Conservation (phyloP, 2,113 vertebrate species). For the Psilopogon haemacephalus region DNA sequence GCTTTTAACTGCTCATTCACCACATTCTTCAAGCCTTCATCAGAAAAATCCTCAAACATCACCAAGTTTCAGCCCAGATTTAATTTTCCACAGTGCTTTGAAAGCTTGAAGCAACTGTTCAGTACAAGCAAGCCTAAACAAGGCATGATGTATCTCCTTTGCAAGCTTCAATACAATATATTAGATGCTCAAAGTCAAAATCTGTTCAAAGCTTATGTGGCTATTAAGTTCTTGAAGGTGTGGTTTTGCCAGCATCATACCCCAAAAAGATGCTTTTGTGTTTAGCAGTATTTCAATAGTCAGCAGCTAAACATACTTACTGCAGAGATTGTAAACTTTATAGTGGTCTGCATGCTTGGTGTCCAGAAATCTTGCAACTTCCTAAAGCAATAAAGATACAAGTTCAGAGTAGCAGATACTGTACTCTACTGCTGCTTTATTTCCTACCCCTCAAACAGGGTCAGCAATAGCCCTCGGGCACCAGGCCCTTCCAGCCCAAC, state of each 20-base stretch:
- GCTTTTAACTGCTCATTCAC: background rate
- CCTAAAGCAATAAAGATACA: slow-evolving; percentile 72
- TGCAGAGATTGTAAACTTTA: slow-evolving; percentile 96
- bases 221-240: background rate
- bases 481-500: background rate
- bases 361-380: slow-evolving; percentile 91
- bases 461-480: background rate
- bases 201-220: no score
- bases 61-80: background rate
- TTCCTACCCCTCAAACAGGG: accelerated
- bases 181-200: background rate
- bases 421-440: background rate
- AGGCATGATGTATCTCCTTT: background rate
- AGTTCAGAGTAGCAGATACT: background rate
- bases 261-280: background rate
- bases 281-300: background rate
- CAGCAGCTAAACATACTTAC: slow-evolving; percentile 78
- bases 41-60: background rate
- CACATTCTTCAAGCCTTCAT: background rate
- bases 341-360: slow-evolving; percentile 90
- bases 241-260: background rate
- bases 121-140: background rate
- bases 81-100: background rate
- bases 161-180: background rate
- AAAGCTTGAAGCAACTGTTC: background rate